Base-by-base conservation (phyloP, 2,888 invertebrate genomes). In the Pycnomerus fuliginosus region DNA sequence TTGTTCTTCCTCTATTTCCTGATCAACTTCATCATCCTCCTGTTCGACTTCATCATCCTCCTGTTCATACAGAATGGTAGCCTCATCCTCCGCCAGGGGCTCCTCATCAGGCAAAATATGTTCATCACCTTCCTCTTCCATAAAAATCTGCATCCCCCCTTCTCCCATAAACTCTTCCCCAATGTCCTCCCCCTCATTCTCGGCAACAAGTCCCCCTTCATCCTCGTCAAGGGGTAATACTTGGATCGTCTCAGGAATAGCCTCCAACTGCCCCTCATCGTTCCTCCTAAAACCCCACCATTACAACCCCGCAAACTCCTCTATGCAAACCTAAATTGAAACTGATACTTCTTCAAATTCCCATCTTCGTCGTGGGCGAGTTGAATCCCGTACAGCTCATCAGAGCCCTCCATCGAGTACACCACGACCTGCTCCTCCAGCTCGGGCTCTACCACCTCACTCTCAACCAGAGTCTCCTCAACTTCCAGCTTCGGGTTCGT, bases 361-460 rank as follows among this genome's bases (percentile, higher is more conserved):
- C 72, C 73, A 13, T 68, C 62, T 16, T 68, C 68, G 60, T 73
- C 72, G 37, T 64, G 60, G 10, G 62, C 63, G 10, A 68, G 37
- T 52, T 71, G 70, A 25, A 71, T 58, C 1, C 71, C 71, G 56
- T 63, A 71, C 28, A 71, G 52, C 35, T 69, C 70, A 52, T 72
- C 65, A 3, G 67, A 65, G 16, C 67, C 71, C 40, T 70, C 69
- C 30, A 72, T 55, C 29, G 56, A 59, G 53, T 67, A 71, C 16
- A 71, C 55, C 15, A 68, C 57, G 25, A 70, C 63, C 42, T 69
- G 62, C 20, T 53, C 51, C 22, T 56, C 51, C 8, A 41, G 16
- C 10, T 48, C 49, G 10, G 49, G 48, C 28, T 55, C 53, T 10
- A 44, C 31, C 5, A 31, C 35, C 14, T 53, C 51, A 29, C 34